phyloP scores from a whole-genome alignment of 92 coral and sea anemone genomes.

The Zoanthus sansibaricus region DNA sequence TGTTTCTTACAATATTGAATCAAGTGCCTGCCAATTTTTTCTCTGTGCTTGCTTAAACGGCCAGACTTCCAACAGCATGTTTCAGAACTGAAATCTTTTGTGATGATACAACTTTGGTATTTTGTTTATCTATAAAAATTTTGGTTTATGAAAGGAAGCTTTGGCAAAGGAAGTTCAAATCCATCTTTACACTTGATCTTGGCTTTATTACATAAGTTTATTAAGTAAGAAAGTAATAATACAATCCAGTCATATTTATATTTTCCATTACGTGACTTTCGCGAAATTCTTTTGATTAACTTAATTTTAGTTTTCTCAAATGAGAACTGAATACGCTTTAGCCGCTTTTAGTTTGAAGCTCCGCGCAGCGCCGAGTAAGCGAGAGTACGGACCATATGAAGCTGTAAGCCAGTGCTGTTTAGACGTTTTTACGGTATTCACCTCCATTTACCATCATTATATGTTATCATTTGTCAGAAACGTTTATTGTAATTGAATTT shows the following conservation, averaged over 20 bases:
- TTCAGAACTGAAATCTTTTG: background rate
- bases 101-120: background rate
- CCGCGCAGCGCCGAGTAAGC: background rate
- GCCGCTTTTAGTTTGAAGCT: background rate
- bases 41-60: background rate
- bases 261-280: slow-evolving; percentile 1
- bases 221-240: background rate
- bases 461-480: background rate
- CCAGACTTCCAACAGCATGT: slow-evolving; percentile 30
- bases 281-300: background rate
- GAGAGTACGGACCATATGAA: background rate
- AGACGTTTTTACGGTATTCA: background rate
- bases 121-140: background rate
- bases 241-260: background rate
- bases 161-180: background rate
- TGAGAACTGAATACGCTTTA: slow-evolving; percentile 13
- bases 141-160: background rate
- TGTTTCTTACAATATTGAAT: background rate
- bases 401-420: background rate
- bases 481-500: background rate
- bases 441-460: too few species aligned
- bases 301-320: background rate
- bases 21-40: slow-evolving; percentile 34
- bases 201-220: slow-evolving; percentile 1
- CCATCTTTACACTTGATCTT: background rate